Evolutionary conservation across 2,797 vertebrate genomes (phyloP), one percentile per base, ranked within the genome.

Genomic region (Oryzias dopingdopingensis): DNA sequence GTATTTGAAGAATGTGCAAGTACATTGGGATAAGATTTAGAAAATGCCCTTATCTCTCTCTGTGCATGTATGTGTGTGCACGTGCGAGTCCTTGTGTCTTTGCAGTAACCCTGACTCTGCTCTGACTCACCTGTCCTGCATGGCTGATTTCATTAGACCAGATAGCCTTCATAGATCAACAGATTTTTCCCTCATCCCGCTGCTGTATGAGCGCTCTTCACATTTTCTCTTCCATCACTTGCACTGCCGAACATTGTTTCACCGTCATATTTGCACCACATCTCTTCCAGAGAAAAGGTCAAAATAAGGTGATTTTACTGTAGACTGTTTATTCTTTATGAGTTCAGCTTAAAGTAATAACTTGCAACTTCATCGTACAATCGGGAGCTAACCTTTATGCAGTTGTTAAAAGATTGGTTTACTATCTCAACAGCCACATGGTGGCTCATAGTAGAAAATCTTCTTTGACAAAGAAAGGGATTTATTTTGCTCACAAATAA

Each of bases 1-100:
- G 57, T 72, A 67, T 76, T 74, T 70, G 60, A 72, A 65, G 59
- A 67, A 76, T 65, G 60, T 61, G 50, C 40, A 13, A 65, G 57
- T 62, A 81, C 77, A 78, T 67, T 74, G 65, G 47, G 62, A 79
- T 63, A 68, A 65, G 72, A 85, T 83, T 88, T 81, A 76, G 64
- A 60, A 79, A 76, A 78, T 71, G 64, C 60, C 62, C 62, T 84
- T 83, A 83, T 80, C 77, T 59, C 41, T 43, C 49, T 54, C 18
- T 29, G 56, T 42, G 40, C 26, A 23, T 22, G 4, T 43, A 8
- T 47, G 58, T 46, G 44, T 62, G 55, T 49, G 59, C n/a, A 15
- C 37, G 56, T 48, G 26, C 44, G 52, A 49, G 61, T 74, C 49
- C 62, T 65, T 80, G 78, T 63, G 70, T 68, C 47, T 76, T 69